These are phyloP conservation scores for Hippoglossus stenolepis DNA, from an alignment of 2,113 vertebrate species.

Conservation along the genomic window DNA sequence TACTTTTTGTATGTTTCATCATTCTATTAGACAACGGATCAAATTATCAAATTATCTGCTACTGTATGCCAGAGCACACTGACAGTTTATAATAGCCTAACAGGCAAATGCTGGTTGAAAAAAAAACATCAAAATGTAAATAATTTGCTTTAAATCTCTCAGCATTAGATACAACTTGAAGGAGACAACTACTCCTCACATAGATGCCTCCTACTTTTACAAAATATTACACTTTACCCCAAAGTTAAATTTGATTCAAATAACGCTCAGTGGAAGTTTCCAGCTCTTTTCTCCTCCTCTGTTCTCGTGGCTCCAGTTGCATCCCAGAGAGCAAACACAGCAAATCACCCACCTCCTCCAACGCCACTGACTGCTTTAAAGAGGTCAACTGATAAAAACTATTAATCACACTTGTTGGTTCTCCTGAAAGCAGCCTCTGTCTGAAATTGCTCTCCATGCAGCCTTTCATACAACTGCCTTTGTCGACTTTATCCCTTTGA, in stretches of 20 bases:
- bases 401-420: slow-evolving; percentile 57
- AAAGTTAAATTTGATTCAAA: background rate
- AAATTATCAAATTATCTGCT: too few relatives aligned
- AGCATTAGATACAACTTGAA: too few relatives aligned
- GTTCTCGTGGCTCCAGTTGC: background rate
- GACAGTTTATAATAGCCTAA: too few relatives aligned
- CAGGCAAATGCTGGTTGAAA: too few relatives aligned
- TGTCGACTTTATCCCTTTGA: slow-evolving; percentile 8
- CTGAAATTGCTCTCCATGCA: slow-evolving; percentile 37
- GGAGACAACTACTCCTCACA: too few relatives aligned
- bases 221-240: background rate
- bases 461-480: slow-evolving; percentile 22
- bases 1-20: background rate
- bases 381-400: slow-evolving; percentile 56
- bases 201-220: too few relatives aligned
- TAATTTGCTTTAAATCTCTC: too few relatives aligned
- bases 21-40: too few relatives aligned
- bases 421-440: slow-evolving; percentile 24
- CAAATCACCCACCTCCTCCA: slow-evolving; percentile 15
- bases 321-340: slow-evolving; percentile 2
- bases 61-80: too few relatives aligned
- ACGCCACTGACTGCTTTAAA: slow-evolving; percentile 22
- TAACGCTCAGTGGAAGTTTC: background rate
- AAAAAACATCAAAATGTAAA: too few relatives aligned
- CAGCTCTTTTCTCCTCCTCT: background rate